Conservation (phyloP, 1,140 invertebrate genomes). For the Heterodera schachtii region DNA sequence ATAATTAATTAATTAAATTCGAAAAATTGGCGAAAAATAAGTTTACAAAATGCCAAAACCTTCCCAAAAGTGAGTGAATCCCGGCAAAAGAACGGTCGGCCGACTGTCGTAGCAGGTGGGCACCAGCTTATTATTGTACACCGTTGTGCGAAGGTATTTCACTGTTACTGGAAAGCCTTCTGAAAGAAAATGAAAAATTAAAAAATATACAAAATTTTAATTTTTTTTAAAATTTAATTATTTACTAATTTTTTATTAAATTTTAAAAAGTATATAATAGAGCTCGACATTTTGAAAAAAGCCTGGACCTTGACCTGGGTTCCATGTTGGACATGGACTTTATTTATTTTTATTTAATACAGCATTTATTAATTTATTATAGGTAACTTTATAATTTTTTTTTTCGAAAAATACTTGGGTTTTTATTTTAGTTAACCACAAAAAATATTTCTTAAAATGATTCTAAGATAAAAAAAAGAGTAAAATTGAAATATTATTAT, state of each 20-base stretch:
- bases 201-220: background rate
- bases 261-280: too few relatives aligned
- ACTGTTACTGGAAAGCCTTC: constrained; percentile 30
- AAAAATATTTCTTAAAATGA: too few relatives aligned
- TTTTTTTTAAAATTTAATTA: background rate
- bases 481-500: too few relatives aligned
- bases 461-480: too few relatives aligned
- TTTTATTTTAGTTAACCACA: too few relatives aligned
- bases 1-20: background rate
- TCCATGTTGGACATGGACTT: too few relatives aligned
- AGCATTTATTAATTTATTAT: too few relatives aligned
- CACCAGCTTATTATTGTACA: constrained; percentile 37
- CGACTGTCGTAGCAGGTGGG: constrained; percentile 43
- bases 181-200: background rate
- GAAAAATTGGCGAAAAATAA: constrained; percentile 11
- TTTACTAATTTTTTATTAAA: background rate
- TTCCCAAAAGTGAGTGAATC: constrained; percentile 40
- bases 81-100: constrained; percentile 50
- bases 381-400: too few relatives aligned
- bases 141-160: constrained; percentile 37
- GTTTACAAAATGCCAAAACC: constrained; percentile 8
- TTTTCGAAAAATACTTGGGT: too few relatives aligned
- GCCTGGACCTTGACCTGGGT: too few relatives aligned
- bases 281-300: too few relatives aligned
- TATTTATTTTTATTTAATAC: too few relatives aligned